Conservation (phyloP, 1,140 invertebrate species). For the Drosophila nannoptera region DNA sequence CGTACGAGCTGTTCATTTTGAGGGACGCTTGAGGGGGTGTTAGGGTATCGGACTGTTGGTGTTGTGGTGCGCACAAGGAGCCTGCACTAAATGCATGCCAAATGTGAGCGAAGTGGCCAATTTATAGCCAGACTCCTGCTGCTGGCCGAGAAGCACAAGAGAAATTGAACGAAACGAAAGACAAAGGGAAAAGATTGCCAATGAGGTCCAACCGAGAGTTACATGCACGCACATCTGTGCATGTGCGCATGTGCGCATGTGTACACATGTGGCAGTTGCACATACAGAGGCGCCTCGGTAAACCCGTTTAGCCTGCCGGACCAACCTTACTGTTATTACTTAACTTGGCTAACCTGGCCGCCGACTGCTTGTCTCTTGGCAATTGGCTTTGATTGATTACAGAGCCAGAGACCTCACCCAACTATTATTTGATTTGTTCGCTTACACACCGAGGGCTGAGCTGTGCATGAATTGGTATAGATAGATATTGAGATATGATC, state of each 20-base stretch:
- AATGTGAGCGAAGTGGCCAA: slow-evolving; percentile 42
- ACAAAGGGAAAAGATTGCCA: slow-evolving; percentile 11
- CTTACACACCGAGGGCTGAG: slow-evolving; percentile 35
- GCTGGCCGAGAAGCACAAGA: slow-evolving; percentile 11
- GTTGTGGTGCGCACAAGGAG: slow-evolving; percentile 59
- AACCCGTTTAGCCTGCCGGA: slow-evolving; percentile 34
- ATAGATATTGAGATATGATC: slow-evolving; percentile 34
- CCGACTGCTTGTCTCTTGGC: slow-evolving; percentile 14
- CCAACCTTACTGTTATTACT: slow-evolving; percentile 34
- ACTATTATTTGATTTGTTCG: slow-evolving; percentile 9
- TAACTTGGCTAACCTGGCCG: slow-evolving; percentile 24
- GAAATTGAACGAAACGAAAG: slow-evolving; percentile 10
- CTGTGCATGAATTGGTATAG: slow-evolving; percentile 48
- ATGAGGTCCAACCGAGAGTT: slow-evolving; percentile 11
- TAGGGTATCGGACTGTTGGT: slow-evolving; percentile 1
- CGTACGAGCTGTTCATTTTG: slow-evolving; percentile 55
- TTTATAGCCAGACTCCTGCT: slow-evolving; percentile 60
- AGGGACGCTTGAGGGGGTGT: neutral
- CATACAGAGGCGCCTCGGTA: neutral
- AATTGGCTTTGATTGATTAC: slow-evolving; percentile 46
- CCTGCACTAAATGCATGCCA: slow-evolving; percentile 62
- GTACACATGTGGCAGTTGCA: no score
- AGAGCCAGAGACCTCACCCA: slow-evolving; percentile 27
- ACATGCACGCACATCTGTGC: neutral
- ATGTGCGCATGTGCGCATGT: neutral